Base-by-base conservation (phyloP, 2,888 invertebrate species). In the Drosophila paucipuncta region DNA sequence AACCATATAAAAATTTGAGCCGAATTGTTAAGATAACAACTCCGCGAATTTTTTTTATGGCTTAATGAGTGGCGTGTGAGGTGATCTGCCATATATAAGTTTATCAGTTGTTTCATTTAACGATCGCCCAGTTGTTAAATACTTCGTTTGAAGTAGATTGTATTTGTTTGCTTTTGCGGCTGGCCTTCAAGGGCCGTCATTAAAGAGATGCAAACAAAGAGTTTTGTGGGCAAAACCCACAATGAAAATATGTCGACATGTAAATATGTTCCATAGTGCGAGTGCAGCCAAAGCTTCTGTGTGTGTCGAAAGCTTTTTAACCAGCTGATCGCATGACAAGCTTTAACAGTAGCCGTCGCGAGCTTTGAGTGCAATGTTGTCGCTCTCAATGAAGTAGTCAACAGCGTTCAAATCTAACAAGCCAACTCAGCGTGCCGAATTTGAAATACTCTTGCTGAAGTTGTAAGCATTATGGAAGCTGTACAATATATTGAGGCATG, bases 241-340 rank as follows among this genome's bases (percentile, higher is more conserved):
- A 58, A 30, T n/a, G 37, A 13, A 54, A 49, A 22, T 25, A 55
- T 43, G 49, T 30, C 22, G 35, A 11, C 18, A 43, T 50, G 43
- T 35, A 59, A 63, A 59, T 60, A 11, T 28, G 68, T 63, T 84
- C 78, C 75, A 55, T 55, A 37, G 62, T 54, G 52, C 54, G 52
- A 63, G n/a, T 55, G 59, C 73, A 55, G 28, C 16, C 9, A 25
- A 77, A 77, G 85, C 78, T 81, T 52, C 31, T 2, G 10, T 2
- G 31, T 22, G 35, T 2, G 6, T 7, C 13, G 13, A 58, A 64
- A 79, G 80, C 75, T 76, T 62, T 64, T 39, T 16, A 28, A 28
- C 10, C 80, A 68, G 67, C 76, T 71, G 78, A 68, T 80, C 62
- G 66, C 52, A 30, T 54, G 54, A n/a, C 60, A 43, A 78, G 80